phyloP scores from a whole-genome alignment of 1,140 invertebrate genomes.

The Anastatus disparis region DNA sequence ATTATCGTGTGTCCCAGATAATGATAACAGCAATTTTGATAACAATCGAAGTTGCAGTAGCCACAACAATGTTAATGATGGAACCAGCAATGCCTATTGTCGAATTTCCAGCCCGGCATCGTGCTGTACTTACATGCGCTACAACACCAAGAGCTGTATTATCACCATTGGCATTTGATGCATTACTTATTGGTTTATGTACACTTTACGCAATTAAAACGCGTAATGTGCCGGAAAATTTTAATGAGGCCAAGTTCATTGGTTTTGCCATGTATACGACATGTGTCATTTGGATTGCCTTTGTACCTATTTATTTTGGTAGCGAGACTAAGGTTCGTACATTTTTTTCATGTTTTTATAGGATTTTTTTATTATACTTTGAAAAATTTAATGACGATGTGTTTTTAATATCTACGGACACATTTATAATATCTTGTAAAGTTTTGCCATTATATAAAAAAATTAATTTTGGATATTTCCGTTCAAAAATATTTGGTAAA shows the following conservation, averaged over 20 bases:
- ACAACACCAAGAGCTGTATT: slow-evolving; percentile 77
- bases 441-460: too few species aligned
- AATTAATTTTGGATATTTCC: too few species aligned
- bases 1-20: slow-evolving; percentile 68
- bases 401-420: too few species aligned
- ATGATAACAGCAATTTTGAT: slow-evolving; percentile 76
- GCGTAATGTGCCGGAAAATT: slow-evolving; percentile 88
- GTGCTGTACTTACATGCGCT: slow-evolving; percentile 77
- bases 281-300: slow-evolving; percentile 89
- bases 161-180: slow-evolving; percentile 82
- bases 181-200: slow-evolving; percentile 81
- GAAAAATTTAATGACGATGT: too few species aligned
- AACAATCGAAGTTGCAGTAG: slow-evolving; percentile 76
- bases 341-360: background rate
- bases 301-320: slow-evolving; percentile 86
- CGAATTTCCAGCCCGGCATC: slow-evolving; percentile 69
- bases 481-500: too few species aligned
- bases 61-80: slow-evolving; percentile 75
- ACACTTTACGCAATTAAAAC: slow-evolving; percentile 89
- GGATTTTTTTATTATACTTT: too few species aligned
- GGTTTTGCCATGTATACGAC: slow-evolving; percentile 91
- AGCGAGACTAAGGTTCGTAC: slow-evolving; percentile 74
- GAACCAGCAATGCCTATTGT: slow-evolving; percentile 75
- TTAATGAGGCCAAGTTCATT: slow-evolving; percentile 87
- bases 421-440: background rate